Base-by-base conservation (phyloP, 2,888 invertebrate species). In the Synanthedon myopaeformis region DNA sequence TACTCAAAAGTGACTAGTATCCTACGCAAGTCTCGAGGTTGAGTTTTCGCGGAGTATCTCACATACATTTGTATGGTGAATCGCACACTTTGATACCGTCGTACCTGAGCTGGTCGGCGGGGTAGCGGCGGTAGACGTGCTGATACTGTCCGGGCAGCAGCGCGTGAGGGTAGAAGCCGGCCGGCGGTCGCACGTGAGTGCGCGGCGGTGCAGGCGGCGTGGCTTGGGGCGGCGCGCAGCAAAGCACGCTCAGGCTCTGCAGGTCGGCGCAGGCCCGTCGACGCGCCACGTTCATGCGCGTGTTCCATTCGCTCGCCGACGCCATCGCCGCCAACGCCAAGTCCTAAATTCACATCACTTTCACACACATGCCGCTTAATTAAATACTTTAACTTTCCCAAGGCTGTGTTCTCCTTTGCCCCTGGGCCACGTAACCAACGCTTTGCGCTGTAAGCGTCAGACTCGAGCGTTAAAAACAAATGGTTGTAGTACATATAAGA, bases 141-240 rank as follows among this genome's bases (percentile, higher is more conserved):
- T 95, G 94, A 85, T 92, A 99, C 86, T 99, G 99, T n/a, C 98
- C 98, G 42, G 98, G 97, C 65, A 99, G 92, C 59, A 99, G 88
- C 50, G 98, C 93, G 57, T 98, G 92, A 17, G 99, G 99, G 89
- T 98, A 99, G 77, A 91, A 79, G 61, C 89, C 89, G 52, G 84
- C 85, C 52, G 89, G 87, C 55, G 90, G 89, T 2, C 81, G 71
- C 57, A 86, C 80, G 59, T 74, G 77, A 53, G 59, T 19, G 8
- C 60, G 60, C 23, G 70, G 60, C 58, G 35, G 66, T 61, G 45
- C 67, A 63, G 55, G 48, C 19, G 58, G 52, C 58, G 35, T 65
- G 61, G 45, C 67, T 64, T 54, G 41, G 14, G 59, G 52, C 3
- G 56, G 51, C 41, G 58, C 35, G 42, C 59, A 59, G 35, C 92